Evolutionary conservation across 2,797 vertebrate species (phyloP), one percentile per base, ranked within the genome.

Genomic region (Hoplostethus atlanticus): DNA sequence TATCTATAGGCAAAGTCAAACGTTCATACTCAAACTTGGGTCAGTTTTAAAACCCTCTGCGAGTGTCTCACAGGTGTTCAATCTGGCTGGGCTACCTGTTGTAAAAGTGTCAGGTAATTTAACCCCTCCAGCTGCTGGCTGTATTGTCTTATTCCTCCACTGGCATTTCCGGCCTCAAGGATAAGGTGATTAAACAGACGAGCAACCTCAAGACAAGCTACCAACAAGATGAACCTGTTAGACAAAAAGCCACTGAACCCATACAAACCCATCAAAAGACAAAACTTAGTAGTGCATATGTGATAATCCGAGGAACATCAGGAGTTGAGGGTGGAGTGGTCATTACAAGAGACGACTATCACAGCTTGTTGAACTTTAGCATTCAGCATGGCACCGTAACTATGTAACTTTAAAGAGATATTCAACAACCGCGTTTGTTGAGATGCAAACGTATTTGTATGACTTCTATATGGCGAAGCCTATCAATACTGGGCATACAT

Each of bases 1-100:
- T 55, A 42, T 52, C 25, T 51, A 36, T 59, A 30, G 60, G 40
- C 30, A 64, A 73, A 71, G 55, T 62, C 52, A 69, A 81, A 73
- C 62, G 54, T 2, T 52, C 16, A 1, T 60, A 51, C 42, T 68
- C 13, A 1, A 51, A 44, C 54, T 17, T 25, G 9, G 47, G 58
- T 56, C 17, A 38, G 60, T 80, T 76, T 74, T 68, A 46, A 25
- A 28, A 21, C n/a, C 25, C 50, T 56, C 40, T 56, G 50, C 44
- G 42, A 30, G 42, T 57, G 79, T 77, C 30, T 84, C 48, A 57
- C 34, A 4, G 1, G 30, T 74, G 4, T 61, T 53, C 12, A 28
- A 17, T 17, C 6, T n/a, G 3, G 36, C 28, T 28, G 12, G 51
- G 11, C 21, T n/a, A 28, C 11, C 7, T 36, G 28, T 28, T 28